Percentiles rank a stretch among this genome's conserved stretches.
Conservation (phyloP, 2,113 vertebrate species). For the Bolborhynchus lineola region DNA sequence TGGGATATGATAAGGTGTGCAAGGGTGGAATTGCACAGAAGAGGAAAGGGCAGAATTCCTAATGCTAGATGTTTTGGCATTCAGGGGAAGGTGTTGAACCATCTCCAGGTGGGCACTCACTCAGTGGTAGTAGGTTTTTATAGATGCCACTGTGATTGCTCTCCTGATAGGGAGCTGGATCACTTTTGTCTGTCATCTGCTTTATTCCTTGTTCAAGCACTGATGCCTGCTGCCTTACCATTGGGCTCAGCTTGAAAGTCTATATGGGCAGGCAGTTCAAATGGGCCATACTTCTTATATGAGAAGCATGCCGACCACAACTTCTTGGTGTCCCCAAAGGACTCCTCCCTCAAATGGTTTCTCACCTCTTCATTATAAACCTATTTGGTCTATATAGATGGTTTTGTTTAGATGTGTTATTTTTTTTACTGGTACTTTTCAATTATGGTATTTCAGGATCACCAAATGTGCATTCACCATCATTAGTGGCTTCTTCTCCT, state of each 20-base stretch:
- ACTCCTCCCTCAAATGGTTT: background rate
- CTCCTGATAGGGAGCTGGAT: background rate
- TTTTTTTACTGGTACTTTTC: background rate
- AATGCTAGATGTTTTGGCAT: background rate
- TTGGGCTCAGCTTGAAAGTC: background rate
- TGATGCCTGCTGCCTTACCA: background rate
- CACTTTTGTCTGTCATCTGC: background rate
- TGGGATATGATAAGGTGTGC: background rate
- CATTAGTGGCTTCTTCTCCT: constrained; percentile 22
- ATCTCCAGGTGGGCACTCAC: background rate
- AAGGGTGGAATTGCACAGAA: background rate
- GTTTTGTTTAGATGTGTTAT: background rate
- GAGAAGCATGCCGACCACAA: background rate
- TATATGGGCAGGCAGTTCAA: background rate
- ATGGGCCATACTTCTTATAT: background rate
- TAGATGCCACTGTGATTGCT: background rate
- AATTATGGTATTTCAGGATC: background rate
- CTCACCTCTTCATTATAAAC: background rate
- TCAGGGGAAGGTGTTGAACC: background rate
- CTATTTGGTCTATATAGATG: background rate
- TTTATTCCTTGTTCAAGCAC: background rate
- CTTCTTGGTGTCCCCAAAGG: background rate
- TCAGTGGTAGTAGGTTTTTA: background rate
- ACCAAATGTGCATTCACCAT: background rate
- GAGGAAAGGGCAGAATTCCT: background rate